Base-by-base conservation (phyloP, 1,140 invertebrate species). In the Artemia franciscana region DNA sequence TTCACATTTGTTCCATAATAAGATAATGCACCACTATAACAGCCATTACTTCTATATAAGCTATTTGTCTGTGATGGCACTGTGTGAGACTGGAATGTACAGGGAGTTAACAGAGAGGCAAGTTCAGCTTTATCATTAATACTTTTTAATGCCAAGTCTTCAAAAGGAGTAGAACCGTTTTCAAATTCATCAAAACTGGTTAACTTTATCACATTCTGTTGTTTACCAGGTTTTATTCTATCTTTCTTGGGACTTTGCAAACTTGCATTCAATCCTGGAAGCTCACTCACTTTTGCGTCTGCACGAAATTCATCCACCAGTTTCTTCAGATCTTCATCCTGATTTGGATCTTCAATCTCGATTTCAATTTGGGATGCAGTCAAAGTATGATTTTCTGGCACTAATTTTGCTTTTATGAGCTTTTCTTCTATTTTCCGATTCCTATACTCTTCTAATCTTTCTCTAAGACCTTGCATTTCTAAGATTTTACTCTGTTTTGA, bases 101-200 rank as follows among this genome's bases (percentile, higher is more conserved):
- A 61, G 39, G 26, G 73, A 65, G 79, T 75, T 57, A 80, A 67
- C 25, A 85, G 80, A 72, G 86, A 81, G 4, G 86, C 86, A 57
- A 91, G 74, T 71, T 88, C 81, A 72, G 89, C 86, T 75, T 90
- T 80, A 71, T 90, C 87, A 73, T 91, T 90, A 56, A 91, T 85
- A 30, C 86, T 88, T 73, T 91, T 89, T 26, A 91, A 70, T 76
- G 88, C 87, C 73, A 90, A 81, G 75, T 88, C 87, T 75, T 91
- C 88, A 74, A 91, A 91, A 0, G 88, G 88, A 71, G 85, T 89
- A 18, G 86, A 88, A 59, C 84, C 88, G 70, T 89, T 86, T 73
- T 91, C 87, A 76, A 91, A 91, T 70, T 90, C 86, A 56, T 81
- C 81, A 51, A 15, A 51, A 18, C 39, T 51, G 21, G 39, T 51